Base-by-base conservation (phyloP, 2,797 vertebrate species). In the Helicolenus hilgendorfi region DNA sequence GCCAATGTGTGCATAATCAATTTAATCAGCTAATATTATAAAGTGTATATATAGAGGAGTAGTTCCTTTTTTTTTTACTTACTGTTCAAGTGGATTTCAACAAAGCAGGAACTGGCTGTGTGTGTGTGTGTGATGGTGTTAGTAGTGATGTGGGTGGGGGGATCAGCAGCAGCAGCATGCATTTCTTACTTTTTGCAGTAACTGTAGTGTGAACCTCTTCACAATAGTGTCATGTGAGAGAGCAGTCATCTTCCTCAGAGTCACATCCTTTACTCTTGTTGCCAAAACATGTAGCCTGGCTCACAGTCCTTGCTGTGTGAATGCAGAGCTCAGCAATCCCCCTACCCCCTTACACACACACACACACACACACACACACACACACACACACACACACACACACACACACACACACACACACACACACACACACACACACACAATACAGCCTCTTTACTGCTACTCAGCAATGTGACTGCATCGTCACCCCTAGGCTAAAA, bases 221-320 rank as follows among this genome's bases (percentile, higher is more conserved):
- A 73, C 53, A 68, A 53, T 26, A 55, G 79, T 73, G 77, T 93
- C 94, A 94, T 92, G 88, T 68, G 82, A 75, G 53, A 72, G 79
- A 88, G 80, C 64, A 76, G 82, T 74, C 74, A 49, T 91, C 81
- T 20, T 74, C 71, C 55, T 7, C 69, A 49, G 82, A 84, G 82
- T 77, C 85, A 83, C 86, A 84, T 88, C 87, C 79, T 81, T 85
- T 58, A 67, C 55, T 78, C 20, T 81, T 81, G 55, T 35, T 56
- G 63, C 73, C 26, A 36, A 13, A 74, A 72, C 67, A 76, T 65
- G 33, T 53, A 41, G 87, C 89, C 89, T 86, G 81, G 49, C 86
- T 89, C 82, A 14, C 77, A 77, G 75, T 65, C 60, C 63, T 65
- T 27, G 31, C 20, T 35, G 59, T 55, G 31, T 63, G 55, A 41